Evolutionary conservation across 1,140 invertebrate species (phyloP), one percentile per base, ranked within the genome.

Genomic region (Drosophila rufa): DNA sequence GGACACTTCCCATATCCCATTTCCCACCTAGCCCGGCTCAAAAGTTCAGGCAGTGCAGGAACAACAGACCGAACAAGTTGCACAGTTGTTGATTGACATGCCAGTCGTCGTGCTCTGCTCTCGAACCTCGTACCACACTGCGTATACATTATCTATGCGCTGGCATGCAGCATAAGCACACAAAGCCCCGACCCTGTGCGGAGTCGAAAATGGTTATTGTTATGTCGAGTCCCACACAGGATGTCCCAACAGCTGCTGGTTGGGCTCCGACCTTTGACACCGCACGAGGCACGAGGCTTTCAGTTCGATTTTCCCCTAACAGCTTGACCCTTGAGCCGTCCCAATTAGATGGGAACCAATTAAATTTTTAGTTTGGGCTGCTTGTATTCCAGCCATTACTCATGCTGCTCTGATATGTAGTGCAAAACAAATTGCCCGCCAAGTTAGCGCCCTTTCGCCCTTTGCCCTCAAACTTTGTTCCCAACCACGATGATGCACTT

Each of bases 201-300:
- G 60, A 45, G 80, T 50, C 65, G 67, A 83, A 74, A 87, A 83
- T 80, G 77, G 80, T 84, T 87, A 87, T 87, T 87, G 84, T 89
- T 87, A 84, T 87, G 77, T 84, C 48, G 74, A 77, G 67, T 68
- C 75, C 48, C 74, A 64, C 61, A 82, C 79, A 77, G 83, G 67
- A 76, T 87, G 71, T 89, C 70, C 66, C 77, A 65, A 59, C 84
- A 87, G 84, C 85, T 89, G 83, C 58, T 67, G 66, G 59, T 48
- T 66, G 48, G 25, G 45, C 51, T 70, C 57, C 46, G 66, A 67
- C 82, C 86, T 87, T 80, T 70, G 77, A 84, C 84, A 83, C 67
- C 59, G 79, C 51, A 60, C 68, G 77, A 66, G 80, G 55, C 57
- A 25, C 22, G 22, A 25, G 46, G 15, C 15, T 46, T 36, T 43